These are phyloP conservation scores for Harpalus rufipes DNA, from an alignment of 2,888 invertebrate species.

Conservation along the genomic window DNA sequence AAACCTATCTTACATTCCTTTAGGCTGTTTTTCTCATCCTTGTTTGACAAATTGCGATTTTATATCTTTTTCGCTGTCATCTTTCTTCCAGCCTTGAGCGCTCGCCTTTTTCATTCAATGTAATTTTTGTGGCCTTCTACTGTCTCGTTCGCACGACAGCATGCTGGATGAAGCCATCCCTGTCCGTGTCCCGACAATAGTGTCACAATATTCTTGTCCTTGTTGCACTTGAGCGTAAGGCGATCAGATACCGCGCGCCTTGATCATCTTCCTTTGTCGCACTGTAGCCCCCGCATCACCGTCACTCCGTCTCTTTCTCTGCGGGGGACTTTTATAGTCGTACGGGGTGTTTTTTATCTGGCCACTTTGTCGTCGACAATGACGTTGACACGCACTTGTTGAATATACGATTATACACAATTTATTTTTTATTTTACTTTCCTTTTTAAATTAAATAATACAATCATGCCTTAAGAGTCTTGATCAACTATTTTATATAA, in stretches of 20 bases:
- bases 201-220: slow-evolving; percentile 63
- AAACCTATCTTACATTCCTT: slow-evolving; percentile 63
- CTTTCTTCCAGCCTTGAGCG: slow-evolving; percentile 60
- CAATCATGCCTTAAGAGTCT: not conserved
- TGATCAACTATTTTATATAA: too few relatives aligned
- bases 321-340: slow-evolving; percentile 75
- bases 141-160: slow-evolving; percentile 47
- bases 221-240: slow-evolving; percentile 53
- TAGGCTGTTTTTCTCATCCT: slow-evolving; percentile 59
- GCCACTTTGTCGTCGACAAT: slow-evolving; percentile 75
- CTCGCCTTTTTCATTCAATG: slow-evolving; percentile 51
- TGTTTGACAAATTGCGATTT: slow-evolving; percentile 63
- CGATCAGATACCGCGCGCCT: slow-evolving; percentile 45
- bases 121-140: slow-evolving; percentile 63
- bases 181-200: slow-evolving; percentile 63
- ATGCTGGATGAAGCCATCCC: slow-evolving; percentile 60
- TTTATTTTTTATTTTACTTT: not conserved
- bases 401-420: slow-evolving; percentile 62
- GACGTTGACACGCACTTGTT: slow-evolving; percentile 75
- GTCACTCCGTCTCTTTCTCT: slow-evolving; percentile 52
- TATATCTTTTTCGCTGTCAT: slow-evolving; percentile 63
- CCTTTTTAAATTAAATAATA: not conserved
- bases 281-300: not conserved
- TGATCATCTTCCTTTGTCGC: slow-evolving; percentile 31
- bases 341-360: slow-evolving; percentile 77